Evolutionary conservation across 2,888 invertebrate genomes (phyloP).

Genomic region (Nomada goodeniana): DNA sequence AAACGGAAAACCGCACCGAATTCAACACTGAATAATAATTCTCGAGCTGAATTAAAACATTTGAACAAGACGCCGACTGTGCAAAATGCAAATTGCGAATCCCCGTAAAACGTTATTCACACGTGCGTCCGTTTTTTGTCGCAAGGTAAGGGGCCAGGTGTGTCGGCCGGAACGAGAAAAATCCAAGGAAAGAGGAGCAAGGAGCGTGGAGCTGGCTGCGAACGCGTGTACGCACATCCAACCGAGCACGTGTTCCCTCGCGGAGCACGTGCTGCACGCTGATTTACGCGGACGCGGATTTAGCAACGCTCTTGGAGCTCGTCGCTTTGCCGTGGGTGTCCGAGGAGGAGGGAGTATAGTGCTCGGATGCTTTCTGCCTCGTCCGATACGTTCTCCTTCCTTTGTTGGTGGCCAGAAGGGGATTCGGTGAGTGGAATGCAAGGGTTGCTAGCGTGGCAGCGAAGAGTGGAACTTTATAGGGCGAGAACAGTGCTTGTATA

Average conservation of each 20-base stretch:
- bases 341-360: neutral
- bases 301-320: constrained; percentile 31
- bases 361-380: neutral
- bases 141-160: constrained; percentile 11
- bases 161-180: neutral
- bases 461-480: neutral
- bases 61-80: no score
- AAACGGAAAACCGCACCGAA: no score
- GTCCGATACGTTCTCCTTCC: neutral
- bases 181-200: constrained; percentile 6
- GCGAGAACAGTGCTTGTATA: neutral
- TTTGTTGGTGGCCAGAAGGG: neutral
- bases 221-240: constrained; percentile 35
- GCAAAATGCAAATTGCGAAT: constrained; percentile 20
- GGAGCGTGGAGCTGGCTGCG: constrained; percentile 20
- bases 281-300: constrained; percentile 65
- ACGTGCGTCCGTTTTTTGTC: neutral
- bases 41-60: no score
- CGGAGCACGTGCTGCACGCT: constrained; percentile 58
- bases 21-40: no score
- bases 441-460: neutral
- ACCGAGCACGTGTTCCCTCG: constrained; percentile 29
- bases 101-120: neutral
- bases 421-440: neutral
- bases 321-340: constrained; percentile 5